These are phyloP conservation scores for Mimas tiliae DNA, from an alignment of 2,888 invertebrate genomes.

Conservation along the genomic window DNA sequence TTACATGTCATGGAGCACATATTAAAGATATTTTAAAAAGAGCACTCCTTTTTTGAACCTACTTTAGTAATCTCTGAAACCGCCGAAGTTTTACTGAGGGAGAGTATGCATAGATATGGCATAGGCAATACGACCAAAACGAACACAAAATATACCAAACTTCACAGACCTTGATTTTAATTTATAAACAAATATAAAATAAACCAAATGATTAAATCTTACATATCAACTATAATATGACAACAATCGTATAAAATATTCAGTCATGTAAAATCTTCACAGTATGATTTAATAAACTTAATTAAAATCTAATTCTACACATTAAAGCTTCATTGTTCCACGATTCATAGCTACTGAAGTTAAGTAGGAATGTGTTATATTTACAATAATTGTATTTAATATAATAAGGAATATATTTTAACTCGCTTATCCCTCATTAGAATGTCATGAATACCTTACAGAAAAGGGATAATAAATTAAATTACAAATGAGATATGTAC, in stretches of 20 bases:
- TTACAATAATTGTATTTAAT: background rate
- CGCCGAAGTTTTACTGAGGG: no score
- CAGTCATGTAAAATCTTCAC: conserved; percentile 44
- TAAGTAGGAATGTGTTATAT: conserved; percentile 51
- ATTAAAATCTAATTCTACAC: conserved; percentile 57
- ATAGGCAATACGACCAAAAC: background rate
- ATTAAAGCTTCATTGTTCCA: conserved; percentile 80
- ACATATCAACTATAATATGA: conserved; percentile 11
- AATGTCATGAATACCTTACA: background rate
- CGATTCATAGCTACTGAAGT: conserved; percentile 56
- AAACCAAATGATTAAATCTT: conserved; percentile 13
- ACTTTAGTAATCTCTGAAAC: no score
- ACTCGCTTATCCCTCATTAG: background rate
- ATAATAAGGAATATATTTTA: background rate
- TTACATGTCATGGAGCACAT: no score
- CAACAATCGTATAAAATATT: conserved; percentile 43
- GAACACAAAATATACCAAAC: conserved; percentile 4
- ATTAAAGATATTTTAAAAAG: no score
- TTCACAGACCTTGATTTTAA: conserved; percentile 5
- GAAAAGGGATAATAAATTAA: background rate
- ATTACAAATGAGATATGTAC: conserved; percentile 6
- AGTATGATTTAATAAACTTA: conserved; percentile 41
- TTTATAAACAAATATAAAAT: background rate
- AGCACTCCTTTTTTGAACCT: no score
- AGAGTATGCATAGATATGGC: no score